A percentile compares a stretch with the other conserved stretches of the same genome.
These are phyloP conservation scores for Tuta absoluta DNA, from an alignment of 2,888 invertebrate genomes.

Conservation along the genomic window DNA sequence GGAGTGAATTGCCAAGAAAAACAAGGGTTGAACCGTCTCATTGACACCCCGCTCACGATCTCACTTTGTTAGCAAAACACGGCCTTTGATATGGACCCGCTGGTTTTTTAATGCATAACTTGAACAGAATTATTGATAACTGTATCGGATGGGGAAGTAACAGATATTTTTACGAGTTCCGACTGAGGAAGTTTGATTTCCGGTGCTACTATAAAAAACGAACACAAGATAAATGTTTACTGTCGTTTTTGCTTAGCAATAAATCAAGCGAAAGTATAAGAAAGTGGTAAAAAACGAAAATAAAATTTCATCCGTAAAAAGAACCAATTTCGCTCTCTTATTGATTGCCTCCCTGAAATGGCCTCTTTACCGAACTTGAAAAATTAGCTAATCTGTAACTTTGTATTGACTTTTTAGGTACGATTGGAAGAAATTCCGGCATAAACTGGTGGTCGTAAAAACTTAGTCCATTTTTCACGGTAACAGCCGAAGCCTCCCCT, in stretches of 20 bases:
- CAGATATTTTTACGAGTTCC: constrained; percentile 58
- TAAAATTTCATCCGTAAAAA: constrained; percentile 15
- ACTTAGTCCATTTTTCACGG: constrained; percentile 71
- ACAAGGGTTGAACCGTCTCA: constrained; percentile 71
- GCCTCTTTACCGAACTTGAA: constrained; percentile 22
- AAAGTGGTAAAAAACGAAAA: neutral
- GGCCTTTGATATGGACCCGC: constrained; percentile 69
- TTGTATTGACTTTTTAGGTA: constrained; percentile 21
- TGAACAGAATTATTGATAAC: constrained; percentile 73
- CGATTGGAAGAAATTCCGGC: constrained; percentile 24
- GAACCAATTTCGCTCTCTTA: constrained; percentile 13
- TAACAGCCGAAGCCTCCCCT: constrained; percentile 42
- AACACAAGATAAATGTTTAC: neutral
- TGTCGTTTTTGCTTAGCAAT: neutral
- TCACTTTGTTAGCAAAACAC: constrained; percentile 78
- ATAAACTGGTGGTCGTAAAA: constrained; percentile 41
- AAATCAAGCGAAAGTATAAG: neutral
- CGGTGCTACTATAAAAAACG: neutral
- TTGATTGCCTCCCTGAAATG: constrained; percentile 17
- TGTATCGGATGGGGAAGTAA: constrained; percentile 47
- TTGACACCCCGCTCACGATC: constrained; percentile 70
- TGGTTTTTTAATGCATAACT: constrained; percentile 78
- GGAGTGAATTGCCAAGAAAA: constrained; percentile 73
- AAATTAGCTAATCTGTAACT: constrained; percentile 26
- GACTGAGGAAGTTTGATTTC: constrained; percentile 23